Percentiles rank a stretch among this genome's conserved stretches.
Conservation (phyloP, 2,113 vertebrate species). For the Zosterops borbonicus region DNA sequence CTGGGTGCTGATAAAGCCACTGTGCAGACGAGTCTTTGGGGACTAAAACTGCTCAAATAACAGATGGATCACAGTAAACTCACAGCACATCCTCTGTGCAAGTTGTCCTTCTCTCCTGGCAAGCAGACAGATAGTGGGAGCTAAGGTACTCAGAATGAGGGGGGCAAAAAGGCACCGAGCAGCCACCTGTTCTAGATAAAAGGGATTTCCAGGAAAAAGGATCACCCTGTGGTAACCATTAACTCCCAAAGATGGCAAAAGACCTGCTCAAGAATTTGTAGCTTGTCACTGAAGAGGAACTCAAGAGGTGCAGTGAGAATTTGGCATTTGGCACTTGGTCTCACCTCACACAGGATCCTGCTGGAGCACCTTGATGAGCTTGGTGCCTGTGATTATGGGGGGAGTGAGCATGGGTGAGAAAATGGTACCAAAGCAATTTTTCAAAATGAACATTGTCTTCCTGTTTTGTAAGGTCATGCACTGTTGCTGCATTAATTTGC, state of each 20-base stretch:
- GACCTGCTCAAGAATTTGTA: not conserved
- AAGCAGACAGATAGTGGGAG: not conserved
- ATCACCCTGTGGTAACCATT: not conserved
- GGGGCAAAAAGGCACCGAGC: not conserved
- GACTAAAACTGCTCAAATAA: not conserved
- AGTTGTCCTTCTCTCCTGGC: not conserved
- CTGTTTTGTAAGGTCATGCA: not conserved
- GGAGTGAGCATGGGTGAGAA: rapidly evolving
- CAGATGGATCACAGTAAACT: not conserved
- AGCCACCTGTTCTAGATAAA: not conserved
- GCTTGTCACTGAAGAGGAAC: not conserved
- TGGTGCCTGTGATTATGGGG: not conserved
- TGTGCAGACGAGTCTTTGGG: not conserved
- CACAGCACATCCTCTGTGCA: not conserved
- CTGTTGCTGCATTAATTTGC: not conserved
- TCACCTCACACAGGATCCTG: not conserved
- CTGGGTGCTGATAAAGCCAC: not conserved
- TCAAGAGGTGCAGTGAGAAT: not conserved
- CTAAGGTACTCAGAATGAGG: not conserved
- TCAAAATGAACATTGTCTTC: rapidly evolving
- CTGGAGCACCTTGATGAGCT: rapidly evolving
- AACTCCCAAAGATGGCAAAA: not conserved
- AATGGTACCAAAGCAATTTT: not conserved
- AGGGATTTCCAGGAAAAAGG: not conserved
- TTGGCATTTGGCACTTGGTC: not conserved